Evolutionary conservation across 1,140 invertebrate genomes (phyloP), one percentile per base, ranked within the genome.

Genomic region (Papilio polyxenes): DNA sequence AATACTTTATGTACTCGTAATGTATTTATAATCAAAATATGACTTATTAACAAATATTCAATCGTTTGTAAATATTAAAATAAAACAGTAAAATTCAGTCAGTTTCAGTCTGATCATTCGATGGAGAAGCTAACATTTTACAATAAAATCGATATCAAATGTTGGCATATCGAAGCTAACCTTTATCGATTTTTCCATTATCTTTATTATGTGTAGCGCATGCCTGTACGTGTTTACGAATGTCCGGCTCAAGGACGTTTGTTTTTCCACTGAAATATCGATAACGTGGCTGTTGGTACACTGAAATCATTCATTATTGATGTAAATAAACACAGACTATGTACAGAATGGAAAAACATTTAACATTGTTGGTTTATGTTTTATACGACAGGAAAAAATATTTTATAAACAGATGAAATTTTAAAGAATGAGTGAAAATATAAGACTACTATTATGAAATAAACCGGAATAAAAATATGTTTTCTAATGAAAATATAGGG

Each of bases 101-200:
- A 59, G 4, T 62, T 62, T 17, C 2, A 20, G 59, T 62, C n/a
- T 8, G n/a, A 13, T 65, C 20, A 23, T 31, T 65, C 23, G 62
- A 65, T 65, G 5, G 9, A 53, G 53, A 13, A 17, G 15, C 53
- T 56, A 56, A 56, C 17, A 17, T 56, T 56, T 3, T 3, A 56
- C 53, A 37, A 72, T 40, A 40, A 72, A 72, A 72, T 72, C 65
- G 65, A 72, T 72, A 72, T 37, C 31, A 13, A 56, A 31, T 17
- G 65, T 75, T 20, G 40, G 74, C 74, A 44, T 51, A 53, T 53
- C 75, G 20, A n/a, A 44, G n/a, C 75, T 77, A 49, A 77, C 75
- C 75, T 77, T 31, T 49, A 77, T 77, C 75, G 75, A 77, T 77
- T 77, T 77, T 77, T 53, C 75, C 75, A 77, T 77, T 77, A 77